These are phyloP conservation scores for Chionomys nivalis DNA, from an alignment of 2,113 vertebrate species.

Conservation along the genomic window DNA sequence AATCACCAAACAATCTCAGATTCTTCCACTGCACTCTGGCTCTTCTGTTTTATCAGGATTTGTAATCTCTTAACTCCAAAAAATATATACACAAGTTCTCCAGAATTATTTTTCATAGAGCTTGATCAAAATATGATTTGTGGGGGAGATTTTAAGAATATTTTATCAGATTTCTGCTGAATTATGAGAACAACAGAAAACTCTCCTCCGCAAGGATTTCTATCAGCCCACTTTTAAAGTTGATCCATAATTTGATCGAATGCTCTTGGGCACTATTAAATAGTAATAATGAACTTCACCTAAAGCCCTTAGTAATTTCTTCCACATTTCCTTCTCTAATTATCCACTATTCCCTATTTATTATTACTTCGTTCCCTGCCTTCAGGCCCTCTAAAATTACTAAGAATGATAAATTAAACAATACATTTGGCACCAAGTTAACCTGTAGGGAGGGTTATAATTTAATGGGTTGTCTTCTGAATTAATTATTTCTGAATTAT, in stretches of 20 bases:
- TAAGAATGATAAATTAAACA: constrained; percentile 92
- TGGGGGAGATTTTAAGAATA: not conserved
- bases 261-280: constrained; percentile 91
- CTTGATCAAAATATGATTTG: not conserved
- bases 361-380: constrained; percentile 90
- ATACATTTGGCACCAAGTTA: constrained; percentile 88
- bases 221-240: constrained; percentile 86
- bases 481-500: constrained; percentile 91
- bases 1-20: not conserved
- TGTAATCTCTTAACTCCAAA: not conserved
- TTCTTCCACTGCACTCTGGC: not conserved
- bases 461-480: constrained; percentile 89
- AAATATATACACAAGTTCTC: not conserved
- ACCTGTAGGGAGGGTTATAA: constrained; percentile 89
- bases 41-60: not conserved
- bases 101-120: not conserved
- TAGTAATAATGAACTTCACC: constrained; percentile 92
- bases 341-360: constrained; percentile 91
- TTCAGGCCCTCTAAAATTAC: constrained; percentile 89
- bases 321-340: constrained; percentile 90
- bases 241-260: constrained; percentile 89
- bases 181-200: constrained; percentile 77
- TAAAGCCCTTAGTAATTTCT: constrained; percentile 92
- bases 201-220: constrained; percentile 79
- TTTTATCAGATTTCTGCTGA: constrained; percentile 50